Percentiles rank a stretch among this genome's conserved stretches.
Conservation (phyloP, 2,113 vertebrate genomes). For the Calypte anna region DNA sequence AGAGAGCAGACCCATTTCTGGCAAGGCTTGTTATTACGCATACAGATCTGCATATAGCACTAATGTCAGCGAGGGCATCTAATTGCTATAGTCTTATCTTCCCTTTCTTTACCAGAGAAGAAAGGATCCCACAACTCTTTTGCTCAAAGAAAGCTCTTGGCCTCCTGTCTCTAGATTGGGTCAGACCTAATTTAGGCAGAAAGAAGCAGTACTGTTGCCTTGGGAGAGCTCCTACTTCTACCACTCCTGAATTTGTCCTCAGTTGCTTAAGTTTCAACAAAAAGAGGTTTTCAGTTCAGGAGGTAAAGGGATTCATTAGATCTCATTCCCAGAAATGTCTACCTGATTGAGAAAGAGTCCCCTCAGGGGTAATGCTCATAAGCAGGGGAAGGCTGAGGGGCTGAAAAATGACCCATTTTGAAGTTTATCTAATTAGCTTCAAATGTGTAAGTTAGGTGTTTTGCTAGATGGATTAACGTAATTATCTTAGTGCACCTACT, state of each 20-base stretch:
- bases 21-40: not conserved
- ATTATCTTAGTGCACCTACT: slow-evolving; percentile 62
- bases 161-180: not conserved
- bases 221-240: slow-evolving; percentile 31
- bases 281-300: slow-evolving; percentile 60
- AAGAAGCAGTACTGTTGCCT: not conserved
- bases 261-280: slow-evolving; percentile 23
- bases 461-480: slow-evolving; percentile 66
- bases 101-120: not conserved
- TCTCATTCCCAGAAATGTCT: slow-evolving; percentile 63
- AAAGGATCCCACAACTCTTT: not conserved
- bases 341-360: slow-evolving; percentile 62
- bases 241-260: slow-evolving; percentile 18
- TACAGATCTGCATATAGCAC: not conserved
- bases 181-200: slow-evolving; percentile 7
- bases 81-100: not conserved
- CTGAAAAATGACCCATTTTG: slow-evolving; percentile 73
- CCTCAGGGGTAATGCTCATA: slow-evolving; percentile 63
- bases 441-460: slow-evolving; percentile 60
- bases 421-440: slow-evolving; percentile 71
- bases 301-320: slow-evolving; percentile 64
- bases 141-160: not conserved
- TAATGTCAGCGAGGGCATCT: not conserved
- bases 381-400: slow-evolving; percentile 12
- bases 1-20: not conserved